These are phyloP conservation scores for Dolomedes plantarius DNA, from an alignment of 2,888 invertebrate species.

Conservation along the genomic window DNA sequence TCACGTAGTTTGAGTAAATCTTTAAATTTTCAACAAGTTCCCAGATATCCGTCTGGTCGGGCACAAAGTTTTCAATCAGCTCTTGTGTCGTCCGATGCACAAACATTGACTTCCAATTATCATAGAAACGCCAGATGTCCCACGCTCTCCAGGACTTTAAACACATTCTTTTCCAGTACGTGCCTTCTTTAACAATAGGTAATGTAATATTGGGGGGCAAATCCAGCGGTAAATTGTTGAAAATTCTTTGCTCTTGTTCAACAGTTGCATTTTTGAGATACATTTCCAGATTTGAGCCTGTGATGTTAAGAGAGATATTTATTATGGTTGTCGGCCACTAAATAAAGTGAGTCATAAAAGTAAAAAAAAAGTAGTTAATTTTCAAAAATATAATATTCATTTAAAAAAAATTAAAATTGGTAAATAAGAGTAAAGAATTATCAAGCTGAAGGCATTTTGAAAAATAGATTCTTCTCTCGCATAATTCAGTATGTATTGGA, in stretches of 20 bases:
- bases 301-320: too few relatives aligned
- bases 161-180: slow-evolving; percentile 53
- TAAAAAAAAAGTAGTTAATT: too few relatives aligned
- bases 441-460: too few relatives aligned
- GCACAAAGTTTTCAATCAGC: slow-evolving; percentile 35
- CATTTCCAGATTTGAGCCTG: slow-evolving; percentile 30
- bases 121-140: slow-evolving; percentile 4
- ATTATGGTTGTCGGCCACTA: too few relatives aligned
- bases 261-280: slow-evolving; percentile 1
- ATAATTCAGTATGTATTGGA: too few relatives aligned
- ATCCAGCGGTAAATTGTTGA: slow-evolving; percentile 20
- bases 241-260: slow-evolving; percentile 25
- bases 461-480: too few relatives aligned
- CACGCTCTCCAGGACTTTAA: slow-evolving; percentile 7
- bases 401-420: too few relatives aligned
- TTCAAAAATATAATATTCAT: too few relatives aligned
- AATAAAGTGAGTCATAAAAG: too few relatives aligned
- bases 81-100: slow-evolving; percentile 27
- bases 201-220: slow-evolving; percentile 29
- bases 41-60: neutral
- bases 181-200: neutral
- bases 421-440: too few relatives aligned
- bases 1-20: slow-evolving; percentile 13
- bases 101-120: slow-evolving; percentile 49
- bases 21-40: slow-evolving; percentile 15